Evolutionary conservation across 2,113 vertebrate species (phyloP), one percentile per base, ranked within the genome.

Genomic region (Sarotherodon lohbergeri): DNA sequence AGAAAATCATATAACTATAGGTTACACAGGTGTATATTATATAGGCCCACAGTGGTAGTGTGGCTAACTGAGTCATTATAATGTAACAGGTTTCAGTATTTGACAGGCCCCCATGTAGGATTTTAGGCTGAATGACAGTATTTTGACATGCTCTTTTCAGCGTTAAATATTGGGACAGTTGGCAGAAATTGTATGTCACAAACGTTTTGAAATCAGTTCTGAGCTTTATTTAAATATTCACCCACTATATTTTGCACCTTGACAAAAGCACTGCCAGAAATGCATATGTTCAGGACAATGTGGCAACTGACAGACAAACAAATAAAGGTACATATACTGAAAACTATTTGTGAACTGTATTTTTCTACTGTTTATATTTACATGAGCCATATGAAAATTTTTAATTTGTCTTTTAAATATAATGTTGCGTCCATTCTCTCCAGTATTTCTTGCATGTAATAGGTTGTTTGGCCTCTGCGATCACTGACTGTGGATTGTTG

Each of bases 301-400:
- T 24, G 39, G 66, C 11, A 43, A 71, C n/a, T 71, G 39, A 71
- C 12, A 71, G n/a, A 22, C 12, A 22, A 22, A 68, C 63, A 41
- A 59, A 29, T 29, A 14, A 43, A 43, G 39, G 39, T 66, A 66
- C 17, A 66, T 71, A 71, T 27, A 16, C n/a, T 71, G 39, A 71
- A 24, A 71, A 43, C 36, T 71, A 41, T 9, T 41, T 68, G 12
- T 46, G 24, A 76, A 17, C 9, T 48, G 41, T 11, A 48, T 17
- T 48, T 46, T 73, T 73, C 13, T 43, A 27, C 39, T 43, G 66
- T 9, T 41, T 43, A 71, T 41, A 24, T 71, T 71, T 24, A 24
- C 24, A 46, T 43, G 17, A 1, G 0, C 61, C 16, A 46, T 27
- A 10, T 1, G 1, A 17, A 9, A 4, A 0, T 0, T 1, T 71